Conservation (phyloP, 2,113 vertebrate species). For the Ameiurus melas region DNA sequence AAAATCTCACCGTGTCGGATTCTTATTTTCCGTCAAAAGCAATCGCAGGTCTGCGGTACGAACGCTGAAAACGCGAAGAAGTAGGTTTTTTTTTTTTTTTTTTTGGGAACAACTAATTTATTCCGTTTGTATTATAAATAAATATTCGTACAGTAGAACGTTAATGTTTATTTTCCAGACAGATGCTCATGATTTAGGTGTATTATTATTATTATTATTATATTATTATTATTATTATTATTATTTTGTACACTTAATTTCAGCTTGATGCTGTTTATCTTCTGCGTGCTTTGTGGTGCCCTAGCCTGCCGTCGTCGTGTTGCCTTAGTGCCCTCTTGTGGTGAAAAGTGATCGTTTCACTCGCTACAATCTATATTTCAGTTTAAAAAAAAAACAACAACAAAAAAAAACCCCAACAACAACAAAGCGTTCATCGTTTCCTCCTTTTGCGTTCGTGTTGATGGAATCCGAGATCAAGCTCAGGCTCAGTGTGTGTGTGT, state of each 20-base stretch:
- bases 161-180: slow-evolving; percentile 68
- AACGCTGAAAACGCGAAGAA: slow-evolving; percentile 23
- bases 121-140: slow-evolving; percentile 75
- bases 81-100: slow-evolving; percentile 14
- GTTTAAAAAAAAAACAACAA: background rate
- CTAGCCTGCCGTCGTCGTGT: slow-evolving; percentile 74
- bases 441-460: background rate
- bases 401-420: background rate
- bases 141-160: slow-evolving; percentile 70
- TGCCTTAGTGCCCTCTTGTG: slow-evolving; percentile 78
- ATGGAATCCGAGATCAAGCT: background rate
- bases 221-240: slow-evolving; percentile 56
- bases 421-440: background rate
- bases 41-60: slow-evolving; percentile 47
- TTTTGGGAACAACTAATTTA: slow-evolving; percentile 67
- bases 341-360: slow-evolving; percentile 71
- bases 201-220: slow-evolving; percentile 10
- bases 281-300: slow-evolving; percentile 69
- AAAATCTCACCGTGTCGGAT: background rate
- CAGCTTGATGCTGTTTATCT: slow-evolving; percentile 67
- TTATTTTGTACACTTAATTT: slow-evolving; percentile 55
- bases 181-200: slow-evolving; percentile 39
- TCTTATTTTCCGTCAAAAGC: slow-evolving; percentile 25
- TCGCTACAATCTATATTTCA: slow-evolving; percentile 53
- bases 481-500: slow-evolving; percentile 5